Percentiles rank a stretch among this genome's conserved stretches.
These are phyloP conservation scores for Tapirus terrestris DNA, from an alignment of 2,113 vertebrate species.

Conservation along the genomic window DNA sequence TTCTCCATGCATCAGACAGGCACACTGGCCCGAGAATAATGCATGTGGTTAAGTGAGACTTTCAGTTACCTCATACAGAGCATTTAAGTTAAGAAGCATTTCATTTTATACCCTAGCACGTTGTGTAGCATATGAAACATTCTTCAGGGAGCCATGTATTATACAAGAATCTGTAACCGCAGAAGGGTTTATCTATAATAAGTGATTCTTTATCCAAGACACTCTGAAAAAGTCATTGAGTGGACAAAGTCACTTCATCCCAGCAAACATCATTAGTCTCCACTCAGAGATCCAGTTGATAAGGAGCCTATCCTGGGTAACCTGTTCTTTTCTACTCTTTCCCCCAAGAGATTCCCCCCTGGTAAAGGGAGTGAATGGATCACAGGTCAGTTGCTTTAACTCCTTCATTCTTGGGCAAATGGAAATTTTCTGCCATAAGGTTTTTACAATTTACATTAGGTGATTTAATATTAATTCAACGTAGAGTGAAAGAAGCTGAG, in stretches of 20 bases:
- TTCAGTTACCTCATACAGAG: not conserved
- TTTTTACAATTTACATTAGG: not conserved
- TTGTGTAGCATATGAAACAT: not conserved
- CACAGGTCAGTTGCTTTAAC: not conserved
- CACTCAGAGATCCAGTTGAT: not conserved
- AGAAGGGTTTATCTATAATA: not conserved
- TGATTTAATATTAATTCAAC: not conserved
- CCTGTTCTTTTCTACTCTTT: not conserved
- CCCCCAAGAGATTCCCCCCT: not conserved
- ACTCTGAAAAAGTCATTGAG: not conserved
- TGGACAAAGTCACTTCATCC: not conserved
- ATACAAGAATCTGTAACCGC: not conserved
- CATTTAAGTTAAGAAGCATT: not conserved
- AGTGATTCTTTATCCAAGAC: not conserved
- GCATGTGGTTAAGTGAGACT: not conserved
- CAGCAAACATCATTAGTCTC: not conserved
- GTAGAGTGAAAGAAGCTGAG: not conserved
- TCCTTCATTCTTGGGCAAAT: not conserved
- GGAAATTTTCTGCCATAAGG: not conserved
- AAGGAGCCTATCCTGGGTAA: not conserved
- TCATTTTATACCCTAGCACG: not conserved
- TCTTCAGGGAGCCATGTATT: not conserved
- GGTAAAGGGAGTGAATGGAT: not conserved
- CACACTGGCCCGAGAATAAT: not conserved
- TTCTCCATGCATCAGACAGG: not conserved